A percentile compares a stretch with the other conserved stretches of the same genome.
These are phyloP conservation scores for Calameuta idolon DNA, from an alignment of 2,888 invertebrate species.

Conservation along the genomic window DNA sequence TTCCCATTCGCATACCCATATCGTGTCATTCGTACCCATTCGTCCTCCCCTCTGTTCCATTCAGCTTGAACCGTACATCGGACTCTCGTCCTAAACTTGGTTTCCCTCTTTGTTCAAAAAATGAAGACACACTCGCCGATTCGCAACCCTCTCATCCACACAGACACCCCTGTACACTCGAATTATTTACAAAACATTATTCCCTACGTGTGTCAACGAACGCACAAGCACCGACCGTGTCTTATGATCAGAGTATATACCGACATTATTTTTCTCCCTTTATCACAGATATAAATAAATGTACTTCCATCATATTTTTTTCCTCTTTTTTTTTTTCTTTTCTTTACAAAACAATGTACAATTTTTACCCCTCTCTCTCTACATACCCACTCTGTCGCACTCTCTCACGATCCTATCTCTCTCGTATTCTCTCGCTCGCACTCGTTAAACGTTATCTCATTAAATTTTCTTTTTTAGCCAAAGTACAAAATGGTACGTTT, in stretches of 20 bases:
- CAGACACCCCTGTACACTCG: not conserved
- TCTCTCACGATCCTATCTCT: not conserved
- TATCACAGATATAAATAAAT: conserved; percentile 67
- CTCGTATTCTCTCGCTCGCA: not conserved
- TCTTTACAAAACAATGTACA: conserved; percentile 61
- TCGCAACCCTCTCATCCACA: too few species aligned
- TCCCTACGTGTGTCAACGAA: conserved; percentile 48
- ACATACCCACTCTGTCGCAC: conserved; percentile 17
- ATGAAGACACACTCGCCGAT: not conserved
- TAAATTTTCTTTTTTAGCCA: conserved; percentile 23
- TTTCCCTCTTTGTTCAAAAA: not conserved
- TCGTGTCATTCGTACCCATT: not conserved
- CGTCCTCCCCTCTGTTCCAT: not conserved
- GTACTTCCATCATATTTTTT: conserved; percentile 10
- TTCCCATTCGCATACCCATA: not conserved
- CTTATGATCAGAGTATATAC: conserved; percentile 35
- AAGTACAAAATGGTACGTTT: conserved; percentile 41
- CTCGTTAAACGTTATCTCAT: conserved; percentile 10
- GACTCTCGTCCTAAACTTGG: not conserved
- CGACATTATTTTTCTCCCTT: conserved; percentile 37
- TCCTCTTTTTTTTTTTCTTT: conserved; percentile 40
- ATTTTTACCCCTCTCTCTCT: conserved; percentile 17
- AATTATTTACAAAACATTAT: conserved; percentile 10
- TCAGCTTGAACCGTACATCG: not conserved
- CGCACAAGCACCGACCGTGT: conserved; percentile 46